A percentile compares a stretch with the other conserved stretches of the same genome.
Evolutionary conservation across 2,797 vertebrate genomes (phyloP).

Genomic region (Lutjanus campechanus): DNA sequence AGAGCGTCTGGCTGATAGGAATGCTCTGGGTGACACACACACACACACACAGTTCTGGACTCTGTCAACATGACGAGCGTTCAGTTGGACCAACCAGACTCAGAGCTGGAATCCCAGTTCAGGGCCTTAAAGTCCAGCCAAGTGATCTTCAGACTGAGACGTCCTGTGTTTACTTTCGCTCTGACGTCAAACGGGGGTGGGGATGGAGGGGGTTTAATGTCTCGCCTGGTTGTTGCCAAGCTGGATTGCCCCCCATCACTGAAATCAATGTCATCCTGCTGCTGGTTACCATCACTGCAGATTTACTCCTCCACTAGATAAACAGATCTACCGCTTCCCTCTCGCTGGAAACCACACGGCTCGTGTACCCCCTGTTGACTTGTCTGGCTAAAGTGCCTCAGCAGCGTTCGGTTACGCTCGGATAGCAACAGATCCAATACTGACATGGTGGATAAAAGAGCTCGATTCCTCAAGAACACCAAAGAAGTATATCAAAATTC

Average conservation of each 20-base stretch:
- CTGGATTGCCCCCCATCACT: slow-evolving; percentile 39
- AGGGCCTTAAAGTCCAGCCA: slow-evolving; percentile 69
- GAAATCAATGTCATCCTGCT: slow-evolving; percentile 63
- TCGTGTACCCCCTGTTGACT: slow-evolving; percentile 55
- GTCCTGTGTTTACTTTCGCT: slow-evolving; percentile 54
- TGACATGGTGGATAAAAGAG: slow-evolving; percentile 49
- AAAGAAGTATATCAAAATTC: slow-evolving; percentile 20
- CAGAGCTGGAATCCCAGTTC: slow-evolving; percentile 68
- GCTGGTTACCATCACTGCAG: slow-evolving; percentile 54
- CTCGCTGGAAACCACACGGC: slow-evolving; percentile 57
- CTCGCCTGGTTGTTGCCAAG: slow-evolving; percentile 17
- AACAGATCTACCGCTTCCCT: slow-evolving; percentile 62
- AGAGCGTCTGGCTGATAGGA: slow-evolving; percentile 19
- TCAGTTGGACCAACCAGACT: slow-evolving; percentile 28
- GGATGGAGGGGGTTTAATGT: slow-evolving; percentile 31
- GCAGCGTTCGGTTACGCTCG: slow-evolving; percentile 55
- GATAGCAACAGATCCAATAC: slow-evolving; percentile 54
- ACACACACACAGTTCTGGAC: slow-evolving; percentile 26
- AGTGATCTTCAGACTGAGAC: slow-evolving; percentile 49
- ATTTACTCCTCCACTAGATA: slow-evolving; percentile 59
- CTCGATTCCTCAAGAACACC: slow-evolving; percentile 23
- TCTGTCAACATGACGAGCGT: slow-evolving; percentile 61
- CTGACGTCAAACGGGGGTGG: slow-evolving; percentile 70
- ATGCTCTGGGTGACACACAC: slow-evolving; percentile 5
- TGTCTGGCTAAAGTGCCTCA: slow-evolving; percentile 64